Evolutionary conservation across 1,140 invertebrate genomes (phyloP).

Genomic region (Phymorhynchus buccinoides): DNA sequence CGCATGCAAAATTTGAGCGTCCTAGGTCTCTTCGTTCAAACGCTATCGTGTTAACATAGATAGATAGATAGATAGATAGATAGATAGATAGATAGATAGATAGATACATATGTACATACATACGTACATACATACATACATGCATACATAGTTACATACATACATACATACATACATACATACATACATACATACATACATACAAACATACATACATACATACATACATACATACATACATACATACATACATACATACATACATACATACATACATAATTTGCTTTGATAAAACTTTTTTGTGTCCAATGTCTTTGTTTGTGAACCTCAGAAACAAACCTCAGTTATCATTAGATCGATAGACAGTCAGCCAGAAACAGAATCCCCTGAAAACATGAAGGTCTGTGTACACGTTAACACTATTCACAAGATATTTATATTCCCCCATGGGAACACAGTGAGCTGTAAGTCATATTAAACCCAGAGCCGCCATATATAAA

Average conservation of each 20-base stretch:
- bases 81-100: background rate
- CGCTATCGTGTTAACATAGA: background rate
- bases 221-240: conserved; percentile 5
- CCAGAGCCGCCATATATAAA: too few species aligned
- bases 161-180: background rate
- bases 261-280: background rate
- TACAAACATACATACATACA: background rate
- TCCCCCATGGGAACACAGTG: background rate
- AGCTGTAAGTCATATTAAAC: too few species aligned
- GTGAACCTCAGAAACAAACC: background rate
- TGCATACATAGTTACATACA: background rate
- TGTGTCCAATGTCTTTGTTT: too few species aligned
- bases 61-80: background rate
- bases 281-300: too few species aligned
- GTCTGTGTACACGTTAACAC: too few species aligned
- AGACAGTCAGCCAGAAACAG: background rate
- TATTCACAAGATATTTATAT: too few species aligned
- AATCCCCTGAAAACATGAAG: background rate
- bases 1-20: too few species aligned
- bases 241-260: background rate
- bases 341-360: background rate
- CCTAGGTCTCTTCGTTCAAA: too few species aligned
- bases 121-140: background rate
- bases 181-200: background rate
- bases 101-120: background rate